Base-by-base conservation (phyloP, 2,113 vertebrate species). In the Mola mola region DNA sequence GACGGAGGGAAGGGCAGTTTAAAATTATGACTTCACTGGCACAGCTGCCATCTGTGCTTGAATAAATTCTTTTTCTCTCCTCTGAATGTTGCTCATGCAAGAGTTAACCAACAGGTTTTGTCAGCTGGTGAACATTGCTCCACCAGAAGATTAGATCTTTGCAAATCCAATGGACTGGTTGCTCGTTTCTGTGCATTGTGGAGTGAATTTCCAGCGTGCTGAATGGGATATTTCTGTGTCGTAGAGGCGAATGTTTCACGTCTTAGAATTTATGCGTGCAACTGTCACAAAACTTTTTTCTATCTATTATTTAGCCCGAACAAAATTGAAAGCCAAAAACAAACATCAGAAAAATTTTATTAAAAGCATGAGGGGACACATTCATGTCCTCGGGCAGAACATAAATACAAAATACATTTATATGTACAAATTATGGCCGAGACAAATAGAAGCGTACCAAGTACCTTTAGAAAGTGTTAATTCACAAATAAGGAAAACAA, bases 351-450 rank as follows among this genome's bases (percentile, higher is more conserved):
- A 85, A 84, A 62, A 58, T 90, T 92, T 92, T 92, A 92, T 92
- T 92, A 87, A 91, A 92, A 92, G 84, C 87, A 87, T 72, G 66
- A 66, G 67, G 75, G 69, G 57, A 86, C 66, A 81, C 66, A 55
- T 62, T 66, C 70, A 80, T 53, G 72, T 79, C 84, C 80, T 79
- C 68, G 59, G 74, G 87, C 58, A 74, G 81, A 90, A 90, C 87
- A 91, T 90, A 91, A 91, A 91, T 92, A 93, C 81, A 92, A 91
- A 92, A 89, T 82, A 83, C 77, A 84, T 83, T 81, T 80, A 75
- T 84, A 87, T 86, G 67, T 88, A 90, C 83, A 88, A 82, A 82
- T 84, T 75, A 82, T 82, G 88, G 88, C 84, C 87, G 76, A 87
- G 78, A 88, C 67, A 81, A 64, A 78, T 67, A 61, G 29, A 88